Evolutionary conservation across 2,888 invertebrate species (phyloP).

Genomic region (Caprella mutica): DNA sequence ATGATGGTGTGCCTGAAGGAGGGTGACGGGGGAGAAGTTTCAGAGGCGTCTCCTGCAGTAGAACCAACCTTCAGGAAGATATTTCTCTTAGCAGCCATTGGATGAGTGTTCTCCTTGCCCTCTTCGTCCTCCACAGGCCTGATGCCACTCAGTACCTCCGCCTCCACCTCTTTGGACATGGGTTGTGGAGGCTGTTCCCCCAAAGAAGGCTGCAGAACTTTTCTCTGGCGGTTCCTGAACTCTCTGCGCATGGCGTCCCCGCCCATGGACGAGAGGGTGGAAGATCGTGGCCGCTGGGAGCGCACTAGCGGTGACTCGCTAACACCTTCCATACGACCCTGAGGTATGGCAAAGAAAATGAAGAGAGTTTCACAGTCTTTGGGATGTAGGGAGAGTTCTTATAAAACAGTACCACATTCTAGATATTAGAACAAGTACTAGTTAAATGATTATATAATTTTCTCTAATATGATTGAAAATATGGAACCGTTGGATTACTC

Average conservation of each 20-base stretch:
- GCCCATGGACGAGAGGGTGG: constrained; percentile 23
- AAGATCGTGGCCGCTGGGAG: constrained; percentile 23
- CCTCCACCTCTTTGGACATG: not conserved
- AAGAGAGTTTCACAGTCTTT: too few relatives aligned
- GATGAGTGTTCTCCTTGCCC: constrained; percentile 15
- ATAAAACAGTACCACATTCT: too few relatives aligned
- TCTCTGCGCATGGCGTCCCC: constrained; percentile 30
- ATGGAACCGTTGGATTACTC: too few relatives aligned
- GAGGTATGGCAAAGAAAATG: too few relatives aligned
- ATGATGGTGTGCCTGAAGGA: constrained; percentile 31
- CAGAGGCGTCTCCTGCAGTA: constrained; percentile 9
- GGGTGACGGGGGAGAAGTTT: constrained; percentile 2
- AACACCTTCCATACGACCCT: constrained; percentile 23
- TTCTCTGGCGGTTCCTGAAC: constrained; percentile 14
- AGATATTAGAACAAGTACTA: too few relatives aligned
- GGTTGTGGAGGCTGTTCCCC: too few relatives aligned
- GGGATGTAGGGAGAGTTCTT: too few relatives aligned
- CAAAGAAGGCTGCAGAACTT: not conserved
- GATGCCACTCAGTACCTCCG: not conserved
- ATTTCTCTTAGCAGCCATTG: not conserved
- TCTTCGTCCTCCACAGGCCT: constrained; percentile 6
- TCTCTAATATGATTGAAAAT: too few relatives aligned
- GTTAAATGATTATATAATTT: too few relatives aligned
- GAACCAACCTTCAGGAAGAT: constrained; percentile 32
- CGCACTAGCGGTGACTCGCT: constrained; percentile 26